Evolutionary conservation across 2,797 vertebrate genomes (phyloP), one percentile per base, ranked within the genome.

Genomic region (Sebastes baramenuke): DNA sequence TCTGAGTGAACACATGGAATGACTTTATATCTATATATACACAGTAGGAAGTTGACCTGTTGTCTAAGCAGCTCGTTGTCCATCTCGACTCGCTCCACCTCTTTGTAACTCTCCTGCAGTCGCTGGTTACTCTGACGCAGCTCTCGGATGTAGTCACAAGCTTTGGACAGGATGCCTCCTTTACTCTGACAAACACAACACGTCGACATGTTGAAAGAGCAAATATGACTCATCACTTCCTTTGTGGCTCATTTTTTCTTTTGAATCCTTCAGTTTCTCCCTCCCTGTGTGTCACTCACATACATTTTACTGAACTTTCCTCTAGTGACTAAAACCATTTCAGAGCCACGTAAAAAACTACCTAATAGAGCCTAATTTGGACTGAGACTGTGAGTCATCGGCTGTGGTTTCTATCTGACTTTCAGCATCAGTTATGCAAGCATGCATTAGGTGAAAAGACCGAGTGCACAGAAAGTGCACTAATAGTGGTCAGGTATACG

Each of bases 91-190:
- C 97, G 92, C 92, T 98, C 97, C 38, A 97, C 97, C 81, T 98
- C 97, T 74, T 98, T 98, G 91, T 94, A 97, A 59, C 96, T 97
- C 79, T 98, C 97, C 88, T 98, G 97, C 93, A 98, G 95, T 59
- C 96, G 96, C 93, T 98, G 97, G 94, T 98, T 98, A 59, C 88
- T 98, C 95, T 98, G 97, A 30, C 97, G 94, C 29, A 98, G 96
- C 91, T 98, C 97, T 32, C 97, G 93, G 88, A 98, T 98, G 89
- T 98, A 98, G 92, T 98, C 97, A 0, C 97, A 98, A 2, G 97
- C 97, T 92, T 98, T 98, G 34, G 97, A 98, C 80, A 98, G 94
- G 94, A 98, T 98, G 29, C 97, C 97, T 8, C 97, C 97, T 96
- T 98, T 98, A 85, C 97, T 98, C 97, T 98, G 94, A 62, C 9